Conservation (phyloP, 2,888 invertebrate genomes). For the Hipparchia semele region DNA sequence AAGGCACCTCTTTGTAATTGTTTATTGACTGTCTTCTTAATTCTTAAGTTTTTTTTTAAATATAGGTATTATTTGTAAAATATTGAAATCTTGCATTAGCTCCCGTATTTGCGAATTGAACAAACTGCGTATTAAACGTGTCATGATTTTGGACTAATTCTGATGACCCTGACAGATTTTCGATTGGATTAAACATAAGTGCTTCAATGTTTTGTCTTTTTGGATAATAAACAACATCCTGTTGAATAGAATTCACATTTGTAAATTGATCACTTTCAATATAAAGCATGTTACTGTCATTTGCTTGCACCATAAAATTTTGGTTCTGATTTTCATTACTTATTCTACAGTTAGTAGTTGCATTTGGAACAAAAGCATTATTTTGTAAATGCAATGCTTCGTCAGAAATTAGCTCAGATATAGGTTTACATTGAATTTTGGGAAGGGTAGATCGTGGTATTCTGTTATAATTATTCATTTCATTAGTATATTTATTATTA, state of each 20-base stretch:
- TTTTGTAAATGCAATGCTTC: slow-evolving; percentile 27
- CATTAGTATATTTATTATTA: slow-evolving; percentile 15
- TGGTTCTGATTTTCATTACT: slow-evolving; percentile 12
- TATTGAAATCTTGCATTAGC: slow-evolving; percentile 66
- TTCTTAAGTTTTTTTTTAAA: no score
- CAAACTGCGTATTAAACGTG: slow-evolving; percentile 56
- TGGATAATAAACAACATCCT: slow-evolving; percentile 2
- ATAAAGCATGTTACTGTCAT: slow-evolving; percentile 7
- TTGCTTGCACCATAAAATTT: slow-evolving; percentile 7
- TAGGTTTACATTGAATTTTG: slow-evolving; percentile 72
- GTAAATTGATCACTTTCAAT: not conserved
- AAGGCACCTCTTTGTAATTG: no score
- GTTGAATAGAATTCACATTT: slow-evolving; percentile 2
- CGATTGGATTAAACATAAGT: not conserved
- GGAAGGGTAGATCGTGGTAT: slow-evolving; percentile 42
- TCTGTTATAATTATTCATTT: not conserved
- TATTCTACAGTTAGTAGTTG: slow-evolving; percentile 12
- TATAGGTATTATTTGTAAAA: slow-evolving; percentile 46
- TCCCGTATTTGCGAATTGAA: slow-evolving; percentile 64
- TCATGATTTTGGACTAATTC: slow-evolving; percentile 34
- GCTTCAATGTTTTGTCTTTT: not conserved
- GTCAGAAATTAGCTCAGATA: slow-evolving; percentile 66
- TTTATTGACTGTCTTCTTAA: no score
- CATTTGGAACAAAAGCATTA: not conserved
- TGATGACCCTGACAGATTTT: not conserved